phyloP scores from a whole-genome alignment of 1,140 invertebrate genomes.

The Lepidurus couesii region DNA sequence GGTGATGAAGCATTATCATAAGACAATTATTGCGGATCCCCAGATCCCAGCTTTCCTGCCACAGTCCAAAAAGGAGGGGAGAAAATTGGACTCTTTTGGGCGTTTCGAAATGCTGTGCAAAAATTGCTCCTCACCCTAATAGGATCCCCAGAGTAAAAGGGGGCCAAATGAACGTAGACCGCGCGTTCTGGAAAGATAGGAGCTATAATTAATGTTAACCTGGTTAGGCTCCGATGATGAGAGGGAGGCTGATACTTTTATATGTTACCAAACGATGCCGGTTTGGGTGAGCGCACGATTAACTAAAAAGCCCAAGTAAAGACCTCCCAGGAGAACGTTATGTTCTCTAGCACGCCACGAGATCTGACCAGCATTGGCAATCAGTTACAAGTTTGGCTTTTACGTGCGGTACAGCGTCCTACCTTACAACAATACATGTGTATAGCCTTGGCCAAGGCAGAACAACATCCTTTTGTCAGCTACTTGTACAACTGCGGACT shows the following conservation, averaged over 20 bases:
- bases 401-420: background rate
- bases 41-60: background rate
- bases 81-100: conserved; percentile 4
- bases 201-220: conserved; percentile 20
- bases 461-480: background rate
- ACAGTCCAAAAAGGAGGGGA: background rate
- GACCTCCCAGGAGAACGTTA: conserved; percentile 12
- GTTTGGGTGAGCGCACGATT: background rate
- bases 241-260: background rate
- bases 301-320: background rate
- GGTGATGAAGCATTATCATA: conserved; percentile 11
- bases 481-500: conserved; percentile 4
- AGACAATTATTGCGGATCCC: conserved; percentile 18
- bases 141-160: background rate
- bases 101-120: background rate
- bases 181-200: background rate
- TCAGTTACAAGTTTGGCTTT: background rate
- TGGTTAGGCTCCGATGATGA: background rate
- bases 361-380: conserved; percentile 6
- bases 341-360: background rate
- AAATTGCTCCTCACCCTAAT: conserved; percentile 8
- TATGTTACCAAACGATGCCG: background rate
- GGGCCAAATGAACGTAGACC: background rate
- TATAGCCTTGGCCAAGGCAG: background rate
- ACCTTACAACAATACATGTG: background rate